Conservation (phyloP, 2,113 vertebrate species). For the Chitala chitala region DNA sequence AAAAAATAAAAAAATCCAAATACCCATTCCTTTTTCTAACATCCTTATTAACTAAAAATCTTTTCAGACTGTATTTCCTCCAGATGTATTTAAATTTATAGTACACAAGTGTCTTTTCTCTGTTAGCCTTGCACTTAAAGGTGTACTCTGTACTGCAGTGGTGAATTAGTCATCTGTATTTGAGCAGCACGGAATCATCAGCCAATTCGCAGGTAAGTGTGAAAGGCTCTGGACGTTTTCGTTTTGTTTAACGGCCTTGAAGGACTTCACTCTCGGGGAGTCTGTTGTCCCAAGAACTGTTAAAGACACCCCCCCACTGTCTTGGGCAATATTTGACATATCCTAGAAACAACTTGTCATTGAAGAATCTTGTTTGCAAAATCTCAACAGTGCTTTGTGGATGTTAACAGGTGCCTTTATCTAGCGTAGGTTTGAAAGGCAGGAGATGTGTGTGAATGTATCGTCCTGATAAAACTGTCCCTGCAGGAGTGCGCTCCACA, state of each 20-base stretch:
- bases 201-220: not conserved
- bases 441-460: constrained; percentile 92
- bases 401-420: constrained; percentile 99
- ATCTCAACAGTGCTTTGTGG: constrained; percentile 98
- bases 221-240: not conserved
- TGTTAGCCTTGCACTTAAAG: not conserved
- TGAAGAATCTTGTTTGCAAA: no score
- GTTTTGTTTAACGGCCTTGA: not conserved
- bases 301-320: not conserved
- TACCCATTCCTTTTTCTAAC: not conserved
- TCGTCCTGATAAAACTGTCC: no score
- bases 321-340: no score
- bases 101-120: not conserved
- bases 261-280: not conserved
- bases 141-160: not conserved
- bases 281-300: not conserved
- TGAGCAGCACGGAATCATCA: not conserved
- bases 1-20: constrained; percentile 35
- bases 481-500: no score
- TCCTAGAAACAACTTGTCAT: constrained; percentile 88
- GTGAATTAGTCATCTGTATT: not conserved
- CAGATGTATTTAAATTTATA: not conserved
- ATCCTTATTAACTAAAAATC: not conserved
- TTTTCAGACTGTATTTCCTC: not conserved
- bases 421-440: constrained; percentile 80